phyloP scores from a whole-genome alignment of 2,797 vertebrate species.

The Premnoplex brunnescens region DNA sequence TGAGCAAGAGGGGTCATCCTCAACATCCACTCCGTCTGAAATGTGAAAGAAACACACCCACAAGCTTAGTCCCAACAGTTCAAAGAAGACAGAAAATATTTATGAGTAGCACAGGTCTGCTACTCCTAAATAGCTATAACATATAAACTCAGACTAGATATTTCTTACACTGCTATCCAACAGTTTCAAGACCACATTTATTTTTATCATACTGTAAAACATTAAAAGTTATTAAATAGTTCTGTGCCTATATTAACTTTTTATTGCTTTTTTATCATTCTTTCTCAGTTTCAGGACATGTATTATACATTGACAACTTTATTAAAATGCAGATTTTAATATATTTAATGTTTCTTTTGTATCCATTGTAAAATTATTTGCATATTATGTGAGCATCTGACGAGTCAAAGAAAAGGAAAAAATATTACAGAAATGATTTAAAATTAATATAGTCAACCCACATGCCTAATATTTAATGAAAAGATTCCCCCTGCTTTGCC shows the following conservation, averaged over 20 bases:
- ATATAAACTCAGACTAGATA: background rate
- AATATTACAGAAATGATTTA: conserved; percentile 71
- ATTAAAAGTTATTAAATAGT: conserved; percentile 72
- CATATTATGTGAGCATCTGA: conserved; percentile 72
- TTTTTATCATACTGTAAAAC: conserved; percentile 69
- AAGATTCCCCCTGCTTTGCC: conserved; percentile 64
- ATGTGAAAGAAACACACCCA: conserved; percentile 23
- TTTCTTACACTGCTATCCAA: conserved; percentile 7
- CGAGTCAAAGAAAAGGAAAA: conserved; percentile 69
- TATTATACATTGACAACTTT: conserved; percentile 77
- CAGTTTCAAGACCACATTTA: conserved; percentile 55
- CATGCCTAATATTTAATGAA: conserved; percentile 73
- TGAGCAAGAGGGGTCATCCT: conserved; percentile 96
- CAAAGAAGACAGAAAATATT: background rate
- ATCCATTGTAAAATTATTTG: conserved; percentile 75
- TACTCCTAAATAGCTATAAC: background rate
- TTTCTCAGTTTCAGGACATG: conserved; percentile 64
- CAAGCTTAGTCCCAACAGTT: background rate
- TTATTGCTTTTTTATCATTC: conserved; percentile 77
- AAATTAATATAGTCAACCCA: conserved; percentile 72
- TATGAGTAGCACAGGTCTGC: accelerated
- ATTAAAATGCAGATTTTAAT: conserved; percentile 82
- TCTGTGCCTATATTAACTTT: conserved; percentile 69
- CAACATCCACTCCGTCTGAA: conserved; percentile 93
- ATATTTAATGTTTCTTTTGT: conserved; percentile 80